phyloP scores from a whole-genome alignment of 2,888 invertebrate genomes.

The Timandra comae region DNA sequence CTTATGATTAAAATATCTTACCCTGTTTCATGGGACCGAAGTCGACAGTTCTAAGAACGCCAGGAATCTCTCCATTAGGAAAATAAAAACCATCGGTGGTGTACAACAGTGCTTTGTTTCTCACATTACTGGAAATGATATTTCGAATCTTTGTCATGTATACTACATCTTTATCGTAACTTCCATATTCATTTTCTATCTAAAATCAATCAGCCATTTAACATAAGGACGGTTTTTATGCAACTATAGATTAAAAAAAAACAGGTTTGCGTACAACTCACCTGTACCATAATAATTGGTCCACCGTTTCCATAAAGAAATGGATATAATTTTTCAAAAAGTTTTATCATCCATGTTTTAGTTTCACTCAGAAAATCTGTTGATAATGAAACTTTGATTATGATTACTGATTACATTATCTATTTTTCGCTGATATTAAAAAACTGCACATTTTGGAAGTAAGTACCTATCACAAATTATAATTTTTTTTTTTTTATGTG shows the following conservation, averaged over 20 bases:
- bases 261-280: too few relatives aligned
- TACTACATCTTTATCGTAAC: conserved; percentile 83
- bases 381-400: conserved; percentile 23
- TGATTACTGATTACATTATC: too few relatives aligned
- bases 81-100: conserved; percentile 87
- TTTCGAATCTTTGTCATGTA: conserved; percentile 83
- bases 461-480: too few relatives aligned
- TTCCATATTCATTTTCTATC: conserved; percentile 96
- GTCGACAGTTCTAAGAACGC: conserved; percentile 86
- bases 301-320: conserved; percentile 83
- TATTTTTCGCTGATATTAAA: neutral
- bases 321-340: conserved; percentile 63
- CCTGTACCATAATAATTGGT: conserved; percentile 91
- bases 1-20: too few relatives aligned
- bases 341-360: conserved; percentile 67
- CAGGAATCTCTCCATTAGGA: conserved; percentile 81
- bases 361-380: conserved; percentile 76
- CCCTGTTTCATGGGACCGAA: conserved; percentile 80
- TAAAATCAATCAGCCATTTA: too few relatives aligned
- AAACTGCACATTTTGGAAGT: too few relatives aligned
- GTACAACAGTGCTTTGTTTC: conserved; percentile 83
- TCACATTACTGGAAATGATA: conserved; percentile 75
- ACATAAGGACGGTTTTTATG: too few relatives aligned
- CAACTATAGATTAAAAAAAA: too few relatives aligned
- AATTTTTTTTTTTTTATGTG: too few relatives aligned